Evolutionary conservation across 1,140 invertebrate genomes (phyloP).

Genomic region (Cotesia chilonis): DNA sequence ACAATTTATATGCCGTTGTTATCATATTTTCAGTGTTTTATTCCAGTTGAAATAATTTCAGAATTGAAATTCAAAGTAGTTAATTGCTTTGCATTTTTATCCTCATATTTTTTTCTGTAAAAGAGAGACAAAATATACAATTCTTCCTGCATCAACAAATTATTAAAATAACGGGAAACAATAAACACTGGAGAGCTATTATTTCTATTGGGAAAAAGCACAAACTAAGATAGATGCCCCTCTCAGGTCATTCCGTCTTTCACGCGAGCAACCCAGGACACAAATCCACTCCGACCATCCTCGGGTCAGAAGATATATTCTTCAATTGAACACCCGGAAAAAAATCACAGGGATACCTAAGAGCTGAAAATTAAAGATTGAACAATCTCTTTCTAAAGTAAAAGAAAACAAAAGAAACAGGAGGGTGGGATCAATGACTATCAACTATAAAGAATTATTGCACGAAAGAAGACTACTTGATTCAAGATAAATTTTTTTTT

Average conservation of each 20-base stretch:
- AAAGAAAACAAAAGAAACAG: background rate
- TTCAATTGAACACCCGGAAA: background rate
- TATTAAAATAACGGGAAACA: background rate
- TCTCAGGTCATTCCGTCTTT: background rate
- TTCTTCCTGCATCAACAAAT: background rate
- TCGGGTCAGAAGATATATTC: slow-evolving; percentile 6
- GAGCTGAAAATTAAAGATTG: slow-evolving; percentile 26
- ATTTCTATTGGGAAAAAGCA: background rate
- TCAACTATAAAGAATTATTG: background rate
- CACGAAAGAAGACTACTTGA: background rate
- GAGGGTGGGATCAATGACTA: background rate
- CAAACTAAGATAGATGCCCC: slow-evolving; percentile 17
- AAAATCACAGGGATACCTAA: slow-evolving; percentile 17
- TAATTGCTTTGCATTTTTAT: background rate
- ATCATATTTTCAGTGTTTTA: slow-evolving; percentile 9
- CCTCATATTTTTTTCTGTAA: background rate
- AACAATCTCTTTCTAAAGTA: slow-evolving; percentile 4
- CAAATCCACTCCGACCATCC: background rate
- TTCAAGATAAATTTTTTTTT: too few relatives aligned
- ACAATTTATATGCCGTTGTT: slow-evolving; percentile 15
- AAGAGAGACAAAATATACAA: too few relatives aligned
- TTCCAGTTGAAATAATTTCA: background rate
- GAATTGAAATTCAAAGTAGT: slow-evolving; percentile 6
- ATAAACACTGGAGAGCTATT: too few relatives aligned
- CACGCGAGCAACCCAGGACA: background rate